A percentile compares a stretch with the other conserved stretches of the same genome.
Evolutionary conservation across 2,888 invertebrate species (phyloP).

Genomic region (Scaptomyza tumidula): DNA sequence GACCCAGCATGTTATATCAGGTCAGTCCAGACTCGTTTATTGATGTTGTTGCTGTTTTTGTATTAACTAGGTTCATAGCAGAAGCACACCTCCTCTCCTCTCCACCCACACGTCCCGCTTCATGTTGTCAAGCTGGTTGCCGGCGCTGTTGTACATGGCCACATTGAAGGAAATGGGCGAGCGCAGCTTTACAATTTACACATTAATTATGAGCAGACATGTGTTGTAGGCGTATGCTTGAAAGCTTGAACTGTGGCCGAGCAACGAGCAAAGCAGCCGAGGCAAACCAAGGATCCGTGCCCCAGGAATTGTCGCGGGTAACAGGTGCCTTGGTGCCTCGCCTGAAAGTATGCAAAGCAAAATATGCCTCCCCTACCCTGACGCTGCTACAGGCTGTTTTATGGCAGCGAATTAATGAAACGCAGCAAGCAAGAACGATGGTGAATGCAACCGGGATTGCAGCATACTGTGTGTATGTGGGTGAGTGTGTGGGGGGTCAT

Average conservation of each 20-base stretch:
- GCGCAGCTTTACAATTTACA: slow-evolving; percentile 79
- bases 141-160: slow-evolving; percentile 64
- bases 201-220: slow-evolving; percentile 81
- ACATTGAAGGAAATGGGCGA: slow-evolving; percentile 56
- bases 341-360: slow-evolving; percentile 73
- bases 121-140: slow-evolving; percentile 71
- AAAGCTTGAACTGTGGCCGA: slow-evolving; percentile 19
- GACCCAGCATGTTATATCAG: slow-evolving; percentile 37
- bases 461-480: slow-evolving; percentile 5
- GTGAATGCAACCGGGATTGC: slow-evolving; percentile 24
- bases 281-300: neutral
- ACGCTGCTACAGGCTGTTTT: slow-evolving; percentile 51
- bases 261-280: neutral
- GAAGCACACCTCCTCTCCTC: neutral
- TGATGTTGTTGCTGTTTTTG: slow-evolving; percentile 61
- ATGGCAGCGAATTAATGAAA: slow-evolving; percentile 81
- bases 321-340: slow-evolving; percentile 67
- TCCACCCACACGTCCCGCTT: too few species aligned
- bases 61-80: slow-evolving; percentile 64
- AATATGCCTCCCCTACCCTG: slow-evolving; percentile 57
- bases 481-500: slow-evolving; percentile 49
- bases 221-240: slow-evolving; percentile 74
- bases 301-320: slow-evolving; percentile 56
- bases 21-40: slow-evolving; percentile 61
- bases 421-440: slow-evolving; percentile 64